phyloP scores from a whole-genome alignment of 2,797 vertebrate species.

The Alcedo atthis region DNA sequence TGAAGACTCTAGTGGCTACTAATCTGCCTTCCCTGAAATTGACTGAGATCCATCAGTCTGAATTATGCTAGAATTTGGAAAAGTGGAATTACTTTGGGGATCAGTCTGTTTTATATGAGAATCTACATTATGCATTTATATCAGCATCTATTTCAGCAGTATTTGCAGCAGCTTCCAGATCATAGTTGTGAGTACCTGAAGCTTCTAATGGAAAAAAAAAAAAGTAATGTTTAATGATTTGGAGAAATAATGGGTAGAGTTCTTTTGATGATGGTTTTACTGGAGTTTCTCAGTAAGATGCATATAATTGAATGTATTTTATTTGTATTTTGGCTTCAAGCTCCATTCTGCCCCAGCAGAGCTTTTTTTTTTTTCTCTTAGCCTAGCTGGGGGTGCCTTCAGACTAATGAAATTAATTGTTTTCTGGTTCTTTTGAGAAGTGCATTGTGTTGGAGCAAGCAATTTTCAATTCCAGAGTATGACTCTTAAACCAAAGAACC shows the following conservation, averaged over 20 bases:
- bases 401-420: conserved; percentile 12
- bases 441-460: conserved; percentile 42
- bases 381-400: background rate
- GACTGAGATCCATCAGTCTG: background rate
- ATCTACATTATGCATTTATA: too few relatives aligned
- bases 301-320: background rate
- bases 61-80: background rate
- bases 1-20: background rate
- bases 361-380: background rate
- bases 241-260: background rate
- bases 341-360: background rate
- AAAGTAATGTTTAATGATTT: background rate
- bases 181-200: background rate
- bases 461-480: conserved; percentile 38
- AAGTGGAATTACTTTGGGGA: background rate
- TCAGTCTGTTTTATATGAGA: background rate
- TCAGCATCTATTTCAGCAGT: background rate
- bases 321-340: background rate
- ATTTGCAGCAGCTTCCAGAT: background rate
- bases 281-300: background rate
- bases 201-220: background rate
- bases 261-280: background rate
- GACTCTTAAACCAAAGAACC: conserved; percentile 17
- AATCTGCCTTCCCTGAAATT: background rate
- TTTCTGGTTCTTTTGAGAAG: conserved; percentile 4